A percentile compares a stretch with the other conserved stretches of the same genome.
phyloP scores from a whole-genome alignment of 2,113 vertebrate genomes.

The Oryctolagus cuniculus region mOryCun1.1 NC_091453.1:94692001-94692500 shows the following conservation, averaged over 20 bases:
- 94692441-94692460: background rate
- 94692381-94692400: slow-evolving; percentile 13
- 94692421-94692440: slow-evolving; percentile 4
- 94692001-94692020: slow-evolving; percentile 64
- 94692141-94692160: slow-evolving; percentile 51
- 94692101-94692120: slow-evolving; percentile 30
- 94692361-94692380: background rate
- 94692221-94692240: slow-evolving; percentile 36
- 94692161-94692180: slow-evolving; percentile 33
- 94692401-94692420: background rate
- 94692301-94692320: background rate
- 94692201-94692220: slow-evolving; percentile 10
- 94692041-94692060: slow-evolving; percentile 57
- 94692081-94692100: slow-evolving; percentile 50
- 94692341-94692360: slow-evolving; percentile 52
- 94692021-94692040: slow-evolving; percentile 57
- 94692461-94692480: slow-evolving; percentile 37
- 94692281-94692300: slow-evolving; percentile 33
- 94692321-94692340: slow-evolving; percentile 31
- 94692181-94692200: slow-evolving; percentile 2
- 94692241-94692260: slow-evolving; percentile 13
- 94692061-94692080: slow-evolving; percentile 43
- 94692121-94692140: slow-evolving; percentile 1
- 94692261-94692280: background rate
- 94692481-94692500: slow-evolving; percentile 26